Base-by-base conservation (phyloP, 2,113 vertebrate species). In the Xyliphius kryptos region DNA sequence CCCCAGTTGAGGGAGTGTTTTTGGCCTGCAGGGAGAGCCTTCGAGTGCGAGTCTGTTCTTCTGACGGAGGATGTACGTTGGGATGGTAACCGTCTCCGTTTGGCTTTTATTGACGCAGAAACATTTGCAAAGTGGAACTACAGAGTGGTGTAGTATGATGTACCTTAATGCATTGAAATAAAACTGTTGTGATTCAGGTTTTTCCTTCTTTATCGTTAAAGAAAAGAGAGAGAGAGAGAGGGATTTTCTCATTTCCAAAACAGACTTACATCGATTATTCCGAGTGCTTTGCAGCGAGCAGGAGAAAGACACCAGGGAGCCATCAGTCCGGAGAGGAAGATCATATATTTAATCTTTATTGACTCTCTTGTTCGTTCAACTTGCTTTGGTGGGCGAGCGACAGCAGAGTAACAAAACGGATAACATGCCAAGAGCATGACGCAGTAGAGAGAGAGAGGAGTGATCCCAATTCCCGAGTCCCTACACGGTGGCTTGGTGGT, bases 331-430 rank as follows among this genome's bases (percentile, higher is more conserved):
- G 73, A 73, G 77, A 77, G 75, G 69, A 63, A 79, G 76, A 77
- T 82, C 63, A 78, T 81, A 76, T 81, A 76, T 81, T 82, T 84
- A 76, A 82, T 69, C 74, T 76, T 79, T 81, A 83, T 76, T 26
- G 73, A 77, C 72, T 78, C 40, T 41, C 9, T 8, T 13, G 9
- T 41, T 41, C 12, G 2, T 8, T 11, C 61, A 65, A 54, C 65
- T 26, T 6, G 22, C 22, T 26, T 26, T 26, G 6, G 22, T 26
- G 22, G 6, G 22, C 3, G 22, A 26, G 22, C 22, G 6, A 26
- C 22, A 6, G 22, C 3, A 26, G 3, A 26, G 74, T 67, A 79
- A 82, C 63, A 2, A 19, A 71, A 66, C 47, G 63, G 19, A 75
- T 60, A 16, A 37, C 48, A 49, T n/a, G n/a, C n/a, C n/a, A n/a